Conservation (phyloP, 2,888 invertebrate genomes). For the Amiota mariae region DNA sequence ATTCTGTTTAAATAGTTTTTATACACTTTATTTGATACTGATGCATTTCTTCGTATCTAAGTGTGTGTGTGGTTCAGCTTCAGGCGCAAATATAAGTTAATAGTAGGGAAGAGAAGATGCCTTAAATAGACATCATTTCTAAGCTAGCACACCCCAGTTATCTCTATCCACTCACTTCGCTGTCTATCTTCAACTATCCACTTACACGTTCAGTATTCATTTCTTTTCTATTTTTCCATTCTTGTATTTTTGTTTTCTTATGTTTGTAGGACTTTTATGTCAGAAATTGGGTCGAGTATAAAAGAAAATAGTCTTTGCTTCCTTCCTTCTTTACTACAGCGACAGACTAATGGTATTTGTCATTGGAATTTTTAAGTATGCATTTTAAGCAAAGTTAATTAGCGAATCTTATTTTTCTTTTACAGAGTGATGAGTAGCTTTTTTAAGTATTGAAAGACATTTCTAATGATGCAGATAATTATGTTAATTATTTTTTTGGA, state of each 20-base stretch:
- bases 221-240: background rate
- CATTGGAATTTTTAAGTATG: background rate
- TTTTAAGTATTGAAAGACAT: background rate
- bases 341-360: conserved; percentile 20
- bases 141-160: background rate
- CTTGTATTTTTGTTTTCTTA: conserved; percentile 1
- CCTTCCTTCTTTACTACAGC: background rate
- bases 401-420: background rate
- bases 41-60: conserved; percentile 2
- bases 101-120: background rate
- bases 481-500: background rate
- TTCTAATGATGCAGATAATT: background rate
- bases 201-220: background rate
- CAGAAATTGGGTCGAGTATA: conserved; percentile 27
- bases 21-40: conserved; percentile 1
- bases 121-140: conserved; percentile 11
- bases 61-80: conserved; percentile 1
- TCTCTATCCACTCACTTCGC: background rate
- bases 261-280: background rate
- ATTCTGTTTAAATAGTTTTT: background rate
- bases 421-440: background rate
- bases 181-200: background rate
- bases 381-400: conserved; percentile 20
- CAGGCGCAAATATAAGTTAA: conserved; percentile 25
- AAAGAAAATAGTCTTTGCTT: conserved; percentile 6